Percentiles rank a stretch among this genome's conserved stretches.
Evolutionary conservation across 2,113 vertebrate genomes (phyloP).

Genomic region (Gymnarchus niloticus): DNA sequence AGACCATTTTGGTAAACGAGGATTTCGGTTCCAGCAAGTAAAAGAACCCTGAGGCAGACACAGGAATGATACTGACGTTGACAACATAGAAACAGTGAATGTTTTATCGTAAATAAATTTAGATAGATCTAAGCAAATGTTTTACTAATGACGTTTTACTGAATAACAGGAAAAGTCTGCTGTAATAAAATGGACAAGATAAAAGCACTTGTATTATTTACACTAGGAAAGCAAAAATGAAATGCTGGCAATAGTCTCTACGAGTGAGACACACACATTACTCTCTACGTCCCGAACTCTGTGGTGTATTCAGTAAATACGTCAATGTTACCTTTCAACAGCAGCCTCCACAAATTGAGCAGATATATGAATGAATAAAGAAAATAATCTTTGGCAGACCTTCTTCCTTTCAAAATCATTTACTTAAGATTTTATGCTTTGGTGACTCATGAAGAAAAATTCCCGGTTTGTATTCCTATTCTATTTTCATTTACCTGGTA

Average conservation of each 20-base stretch:
- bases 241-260: background rate
- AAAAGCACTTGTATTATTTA: constrained; percentile 17
- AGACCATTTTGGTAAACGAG: too few relatives aligned
- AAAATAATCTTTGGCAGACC: background rate
- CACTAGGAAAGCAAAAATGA: background rate
- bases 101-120: background rate
- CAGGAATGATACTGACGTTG: background rate
- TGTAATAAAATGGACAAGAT: constrained; percentile 16
- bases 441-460: background rate
- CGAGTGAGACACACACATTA: background rate
- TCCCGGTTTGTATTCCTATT: background rate
- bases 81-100: background rate
- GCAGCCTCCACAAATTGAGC: constrained; percentile 14
- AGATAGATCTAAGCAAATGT: background rate
- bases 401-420: constrained; percentile 3
- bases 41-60: background rate
- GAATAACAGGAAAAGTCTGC: background rate
- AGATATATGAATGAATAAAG: background rate
- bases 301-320: constrained; percentile 10
- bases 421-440: constrained; percentile 13
- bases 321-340: constrained; percentile 13
- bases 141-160: background rate
- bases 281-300: background rate
- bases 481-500: background rate
- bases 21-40: background rate